These are phyloP conservation scores for Rhogogaster chlorosoma DNA, from an alignment of 2,888 invertebrate genomes.

Conservation along the genomic window DNA sequence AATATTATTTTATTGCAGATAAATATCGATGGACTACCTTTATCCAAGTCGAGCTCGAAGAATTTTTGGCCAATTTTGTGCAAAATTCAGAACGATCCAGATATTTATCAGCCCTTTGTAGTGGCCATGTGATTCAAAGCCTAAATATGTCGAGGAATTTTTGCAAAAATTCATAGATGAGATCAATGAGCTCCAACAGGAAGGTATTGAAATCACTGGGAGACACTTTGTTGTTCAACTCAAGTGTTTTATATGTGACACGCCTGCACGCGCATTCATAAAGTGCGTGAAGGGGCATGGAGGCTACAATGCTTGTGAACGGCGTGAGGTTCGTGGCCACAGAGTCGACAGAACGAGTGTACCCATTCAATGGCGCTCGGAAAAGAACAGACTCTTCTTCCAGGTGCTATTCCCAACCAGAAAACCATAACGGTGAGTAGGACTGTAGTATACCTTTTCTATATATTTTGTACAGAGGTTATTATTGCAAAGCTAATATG, in stretches of 20 bases:
- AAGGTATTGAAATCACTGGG: neutral
- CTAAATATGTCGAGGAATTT: neutral
- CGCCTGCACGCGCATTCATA: neutral
- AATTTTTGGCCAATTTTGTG: conserved; percentile 58
- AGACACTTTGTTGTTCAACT: neutral
- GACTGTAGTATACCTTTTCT: no score
- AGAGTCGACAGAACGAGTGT: neutral
- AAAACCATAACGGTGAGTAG: neutral
- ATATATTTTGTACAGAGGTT: no score
- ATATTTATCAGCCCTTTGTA: conserved; percentile 34
- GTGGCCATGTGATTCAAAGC: neutral
- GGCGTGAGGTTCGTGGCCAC: neutral
- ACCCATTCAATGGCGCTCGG: neutral
- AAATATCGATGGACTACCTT: conserved; percentile 56
- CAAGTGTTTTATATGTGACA: neutral
- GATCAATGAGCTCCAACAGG: neutral
- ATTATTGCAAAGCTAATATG: neutral
- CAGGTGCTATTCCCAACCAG: no score
- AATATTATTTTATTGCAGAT: conserved; percentile 51
- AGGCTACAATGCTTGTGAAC: neutral
- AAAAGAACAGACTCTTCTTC: neutral
- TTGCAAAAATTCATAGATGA: neutral
- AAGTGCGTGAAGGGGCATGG: neutral
- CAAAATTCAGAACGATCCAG: conserved; percentile 54
- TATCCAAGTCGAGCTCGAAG: conserved; percentile 54